A percentile compares a stretch with the other conserved stretches of the same genome.
Evolutionary conservation across 2,113 vertebrate genomes (phyloP).

Genomic region (Pollachius pollachius): DNA sequence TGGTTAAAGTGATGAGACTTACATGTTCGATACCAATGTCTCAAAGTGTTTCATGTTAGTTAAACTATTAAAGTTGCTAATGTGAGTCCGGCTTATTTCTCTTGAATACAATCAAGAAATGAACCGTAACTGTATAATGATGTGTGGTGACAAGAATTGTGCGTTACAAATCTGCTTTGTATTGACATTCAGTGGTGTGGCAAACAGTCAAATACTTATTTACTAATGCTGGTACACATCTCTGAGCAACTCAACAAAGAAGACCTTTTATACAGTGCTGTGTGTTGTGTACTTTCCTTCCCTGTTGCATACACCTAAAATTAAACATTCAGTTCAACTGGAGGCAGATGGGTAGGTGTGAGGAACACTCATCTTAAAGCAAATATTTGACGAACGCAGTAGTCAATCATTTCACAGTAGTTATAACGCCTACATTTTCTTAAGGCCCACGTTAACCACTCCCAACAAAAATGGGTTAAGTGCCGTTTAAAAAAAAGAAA

Average conservation of each 20-base stretch:
- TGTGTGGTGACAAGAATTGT: conserved; percentile 12
- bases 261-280: conserved; percentile 48
- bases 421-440: conserved; percentile 41
- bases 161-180: conserved; percentile 42
- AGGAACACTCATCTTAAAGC: conserved; percentile 12
- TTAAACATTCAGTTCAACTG: conserved; percentile 36
- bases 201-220: conserved; percentile 32
- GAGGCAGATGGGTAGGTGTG: conserved; percentile 16
- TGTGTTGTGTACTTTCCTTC: conserved; percentile 46
- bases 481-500: too few relatives aligned
- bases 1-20: conserved; percentile 9
- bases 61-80: conserved; percentile 32
- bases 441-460: conserved; percentile 50
- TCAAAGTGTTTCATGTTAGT: conserved; percentile 54
- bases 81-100: conserved; percentile 20
- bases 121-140: conserved; percentile 14
- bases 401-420: conserved; percentile 15
- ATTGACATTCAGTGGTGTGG: conserved; percentile 59
- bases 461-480: too few relatives aligned
- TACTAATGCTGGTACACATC: conserved; percentile 44
- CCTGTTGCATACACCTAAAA: conserved; percentile 42
- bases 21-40: conserved; percentile 48
- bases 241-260: conserved; percentile 51
- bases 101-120: conserved; percentile 34
- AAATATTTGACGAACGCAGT: conserved; percentile 10